phyloP scores from a whole-genome alignment of 2,888 invertebrate genomes.

The Leptothorax acervorum region DNA sequence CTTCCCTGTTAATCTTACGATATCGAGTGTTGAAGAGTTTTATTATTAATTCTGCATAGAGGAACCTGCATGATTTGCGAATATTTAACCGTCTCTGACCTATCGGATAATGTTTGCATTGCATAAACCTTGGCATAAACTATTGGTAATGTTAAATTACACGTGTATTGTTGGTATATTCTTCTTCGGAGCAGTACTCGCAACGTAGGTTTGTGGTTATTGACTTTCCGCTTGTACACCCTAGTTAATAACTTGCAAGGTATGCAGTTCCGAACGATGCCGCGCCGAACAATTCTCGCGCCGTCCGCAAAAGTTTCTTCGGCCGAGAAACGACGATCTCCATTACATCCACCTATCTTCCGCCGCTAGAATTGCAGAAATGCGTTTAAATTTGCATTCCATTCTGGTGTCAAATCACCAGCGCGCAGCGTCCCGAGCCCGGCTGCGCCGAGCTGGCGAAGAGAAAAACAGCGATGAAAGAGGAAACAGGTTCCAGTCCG shows the following conservation, averaged over 20 bases:
- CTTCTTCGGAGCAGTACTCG: background rate
- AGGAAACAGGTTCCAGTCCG: constrained; percentile 42
- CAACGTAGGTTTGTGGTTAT: background rate
- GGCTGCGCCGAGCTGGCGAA: background rate
- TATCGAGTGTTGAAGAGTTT: background rate
- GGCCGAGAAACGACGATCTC: constrained; percentile 66
- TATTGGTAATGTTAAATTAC: constrained; percentile 12
- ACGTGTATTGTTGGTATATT: background rate
- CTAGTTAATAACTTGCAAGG: constrained; percentile 56
- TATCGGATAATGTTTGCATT: background rate
- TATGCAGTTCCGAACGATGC: constrained; percentile 43
- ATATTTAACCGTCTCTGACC: background rate
- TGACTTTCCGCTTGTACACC: constrained; percentile 18
- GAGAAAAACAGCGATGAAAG: constrained; percentile 42
- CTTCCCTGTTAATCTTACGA: background rate
- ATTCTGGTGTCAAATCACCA: constrained; percentile 65
- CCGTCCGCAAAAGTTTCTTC: constrained; percentile 59
- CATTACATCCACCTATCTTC: constrained; percentile 65
- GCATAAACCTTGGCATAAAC: constrained; percentile 6
- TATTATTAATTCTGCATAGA: background rate
- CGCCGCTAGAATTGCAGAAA: constrained; percentile 69
- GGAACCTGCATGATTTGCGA: background rate
- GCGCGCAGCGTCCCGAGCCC: background rate
- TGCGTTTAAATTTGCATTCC: constrained; percentile 76
- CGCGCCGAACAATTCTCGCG: constrained; percentile 61